These are phyloP conservation scores for Sarcophilus harrisii DNA, from an alignment of 2,797 vertebrate species.

Conservation along the genomic window DNA sequence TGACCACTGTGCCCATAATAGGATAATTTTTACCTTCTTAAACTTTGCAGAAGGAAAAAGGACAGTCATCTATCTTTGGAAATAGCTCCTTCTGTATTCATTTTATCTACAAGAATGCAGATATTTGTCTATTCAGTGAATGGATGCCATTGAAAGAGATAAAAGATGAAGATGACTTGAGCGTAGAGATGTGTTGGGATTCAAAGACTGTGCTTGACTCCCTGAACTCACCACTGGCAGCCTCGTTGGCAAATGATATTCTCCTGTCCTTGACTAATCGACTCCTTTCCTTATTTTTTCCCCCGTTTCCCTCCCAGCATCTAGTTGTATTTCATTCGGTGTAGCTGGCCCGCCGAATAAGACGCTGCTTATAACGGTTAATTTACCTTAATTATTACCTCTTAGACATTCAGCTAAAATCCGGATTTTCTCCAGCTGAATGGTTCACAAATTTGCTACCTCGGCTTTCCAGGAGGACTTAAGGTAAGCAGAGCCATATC, in stretches of 20 bases:
- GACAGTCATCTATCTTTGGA: slow-evolving; percentile 75
- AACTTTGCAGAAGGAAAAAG: slow-evolving; percentile 79
- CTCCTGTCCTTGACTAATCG: background rate
- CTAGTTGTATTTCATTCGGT: background rate
- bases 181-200: slow-evolving; percentile 32
- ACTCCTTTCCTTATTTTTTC: background rate
- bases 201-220: slow-evolving; percentile 60
- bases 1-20: slow-evolving; percentile 82
- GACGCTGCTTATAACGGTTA: background rate
- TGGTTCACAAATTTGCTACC: background rate
- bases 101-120: slow-evolving; percentile 74
- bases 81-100: slow-evolving; percentile 73
- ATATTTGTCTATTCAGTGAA: slow-evolving; percentile 63
- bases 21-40: slow-evolving; percentile 84
- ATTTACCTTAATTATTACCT: slow-evolving; percentile 4
- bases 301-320: background rate
- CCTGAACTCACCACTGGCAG: slow-evolving; percentile 55
- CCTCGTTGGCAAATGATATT: background rate
- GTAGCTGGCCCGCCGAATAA: background rate
- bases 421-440: background rate
- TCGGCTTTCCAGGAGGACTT: background rate
- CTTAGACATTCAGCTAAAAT: background rate
- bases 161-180: slow-evolving; percentile 64
- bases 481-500: background rate
- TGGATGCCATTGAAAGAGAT: slow-evolving; percentile 61